phyloP scores from a whole-genome alignment of 2,888 invertebrate species.

The Campaea margaritaria region DNA sequence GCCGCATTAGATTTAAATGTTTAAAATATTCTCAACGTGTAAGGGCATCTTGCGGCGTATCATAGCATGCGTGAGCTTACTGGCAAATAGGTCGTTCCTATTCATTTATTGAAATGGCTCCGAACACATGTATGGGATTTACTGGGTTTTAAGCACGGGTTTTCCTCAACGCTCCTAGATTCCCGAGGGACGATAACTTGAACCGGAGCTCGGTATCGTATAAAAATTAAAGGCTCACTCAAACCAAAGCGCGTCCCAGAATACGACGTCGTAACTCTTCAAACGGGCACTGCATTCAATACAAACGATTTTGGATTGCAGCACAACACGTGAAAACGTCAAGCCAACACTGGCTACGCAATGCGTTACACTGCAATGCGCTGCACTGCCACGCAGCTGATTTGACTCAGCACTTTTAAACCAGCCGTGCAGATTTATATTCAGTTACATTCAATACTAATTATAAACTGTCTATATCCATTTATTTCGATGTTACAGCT shows the following conservation, averaged over 20 bases:
- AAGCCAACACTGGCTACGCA: too few species aligned
- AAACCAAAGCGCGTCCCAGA: too few species aligned
- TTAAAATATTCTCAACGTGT: conserved; percentile 66
- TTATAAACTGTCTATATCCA: too few species aligned
- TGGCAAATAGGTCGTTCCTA: conserved; percentile 57
- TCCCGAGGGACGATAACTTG: conserved; percentile 5
- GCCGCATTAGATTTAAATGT: conserved; percentile 39
- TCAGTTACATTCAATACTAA: too few species aligned
- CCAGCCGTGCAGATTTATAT: too few species aligned
- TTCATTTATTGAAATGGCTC: conserved; percentile 61
- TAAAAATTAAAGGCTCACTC: neutral
- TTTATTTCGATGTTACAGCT: too few species aligned
- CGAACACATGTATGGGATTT: conserved; percentile 41
- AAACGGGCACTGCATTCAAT: too few species aligned
- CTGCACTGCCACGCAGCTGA: too few species aligned
- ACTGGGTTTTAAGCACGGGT: conserved; percentile 12
- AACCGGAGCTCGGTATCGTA: neutral
- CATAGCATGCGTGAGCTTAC: conserved; percentile 58
- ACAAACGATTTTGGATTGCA: too few species aligned
- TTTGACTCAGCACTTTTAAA: neutral
- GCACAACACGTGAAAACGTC: too few species aligned
- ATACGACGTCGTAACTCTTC: too few species aligned
- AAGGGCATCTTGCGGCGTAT: conserved; percentile 56
- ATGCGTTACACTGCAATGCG: too few species aligned
- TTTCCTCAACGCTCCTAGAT: conserved; percentile 36